A percentile compares a stretch with the other conserved stretches of the same genome.
Evolutionary conservation across 2,113 vertebrate genomes (phyloP).

Genomic region (Caranx ignobilis): DNA sequence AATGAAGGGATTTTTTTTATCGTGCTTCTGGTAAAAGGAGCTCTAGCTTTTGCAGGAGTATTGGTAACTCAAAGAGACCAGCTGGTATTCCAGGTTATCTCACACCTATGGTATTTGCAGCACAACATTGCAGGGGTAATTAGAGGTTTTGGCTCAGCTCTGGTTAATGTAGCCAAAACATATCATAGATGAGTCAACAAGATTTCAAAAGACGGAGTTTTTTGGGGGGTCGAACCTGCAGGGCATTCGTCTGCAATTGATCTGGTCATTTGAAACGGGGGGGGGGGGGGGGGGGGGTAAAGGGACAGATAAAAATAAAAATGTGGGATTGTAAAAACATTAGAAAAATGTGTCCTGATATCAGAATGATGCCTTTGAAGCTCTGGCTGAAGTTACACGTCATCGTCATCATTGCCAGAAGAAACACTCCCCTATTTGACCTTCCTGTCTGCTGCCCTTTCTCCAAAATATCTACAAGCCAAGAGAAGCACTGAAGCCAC

Average conservation of each 20-base stretch:
- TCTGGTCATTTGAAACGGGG: conserved; percentile 13
- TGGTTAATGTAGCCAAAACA: conserved; percentile 20
- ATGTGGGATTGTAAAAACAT: conserved; percentile 21
- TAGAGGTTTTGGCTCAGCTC: conserved; percentile 8
- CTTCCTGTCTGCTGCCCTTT: conserved; percentile 10
- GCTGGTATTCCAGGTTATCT: conserved; percentile 38
- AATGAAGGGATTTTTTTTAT: conserved; percentile 54
- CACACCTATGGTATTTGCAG: conserved; percentile 29
- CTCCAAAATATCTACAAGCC: conserved; percentile 9
- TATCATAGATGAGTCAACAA: conserved; percentile 48
- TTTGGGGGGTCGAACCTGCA: conserved; percentile 30
- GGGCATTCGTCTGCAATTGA: conserved; percentile 17
- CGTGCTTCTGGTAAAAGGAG: conserved; percentile 37
- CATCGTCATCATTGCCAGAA: background rate
- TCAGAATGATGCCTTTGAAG: conserved; percentile 11
- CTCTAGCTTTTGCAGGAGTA: conserved; percentile 32
- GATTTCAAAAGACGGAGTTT: background rate
- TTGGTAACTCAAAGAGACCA: conserved; percentile 40
- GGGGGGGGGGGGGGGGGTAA: background rate
- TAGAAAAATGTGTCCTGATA: background rate
- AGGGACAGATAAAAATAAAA: background rate
- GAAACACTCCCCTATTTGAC: background rate
- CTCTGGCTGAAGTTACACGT: background rate
- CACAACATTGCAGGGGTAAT: background rate
- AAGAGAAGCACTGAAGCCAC: background rate